Conservation (phyloP, 2,113 vertebrate genomes). For the Cacatua alba region DNA sequence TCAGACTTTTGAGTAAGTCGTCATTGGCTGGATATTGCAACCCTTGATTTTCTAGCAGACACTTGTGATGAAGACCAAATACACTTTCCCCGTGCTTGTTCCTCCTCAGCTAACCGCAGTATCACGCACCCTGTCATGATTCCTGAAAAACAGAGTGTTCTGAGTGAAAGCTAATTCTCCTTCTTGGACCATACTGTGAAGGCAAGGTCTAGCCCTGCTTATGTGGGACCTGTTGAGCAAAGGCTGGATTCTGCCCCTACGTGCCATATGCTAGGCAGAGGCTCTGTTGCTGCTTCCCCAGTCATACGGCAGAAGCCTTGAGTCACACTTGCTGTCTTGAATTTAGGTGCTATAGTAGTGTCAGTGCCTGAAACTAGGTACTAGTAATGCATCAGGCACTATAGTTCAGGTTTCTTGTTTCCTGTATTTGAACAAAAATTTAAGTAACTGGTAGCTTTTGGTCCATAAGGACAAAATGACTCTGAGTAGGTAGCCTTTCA, state of each 20-base stretch:
- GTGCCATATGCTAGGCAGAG: not conserved
- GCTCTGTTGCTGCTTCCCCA: not conserved
- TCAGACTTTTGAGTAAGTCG: not conserved
- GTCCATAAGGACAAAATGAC: conserved; percentile 13
- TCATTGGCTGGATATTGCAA: not conserved
- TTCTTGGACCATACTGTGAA: not conserved
- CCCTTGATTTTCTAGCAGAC: not conserved
- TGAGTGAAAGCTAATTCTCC: not conserved
- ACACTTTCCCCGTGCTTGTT: not conserved
- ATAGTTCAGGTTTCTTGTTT: not conserved
- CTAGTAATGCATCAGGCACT: not conserved
- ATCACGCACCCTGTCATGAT: not conserved
- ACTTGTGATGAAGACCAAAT: not conserved
- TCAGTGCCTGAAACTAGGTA: not conserved
- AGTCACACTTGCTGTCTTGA: not conserved
- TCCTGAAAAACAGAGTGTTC: not conserved
- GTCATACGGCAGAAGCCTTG: not conserved
- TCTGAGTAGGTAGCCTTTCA: conserved; percentile 3
- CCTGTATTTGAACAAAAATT: conserved; percentile 23
- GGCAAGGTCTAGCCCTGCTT: not conserved
- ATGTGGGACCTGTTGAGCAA: not conserved
- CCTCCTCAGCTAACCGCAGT: not conserved
- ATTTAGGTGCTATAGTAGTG: not conserved
- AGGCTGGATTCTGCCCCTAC: not conserved
- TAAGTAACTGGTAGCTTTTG: not conserved